phyloP scores from a whole-genome alignment of 2,113 vertebrate genomes.

The Alligator mississippiensis region DNA sequence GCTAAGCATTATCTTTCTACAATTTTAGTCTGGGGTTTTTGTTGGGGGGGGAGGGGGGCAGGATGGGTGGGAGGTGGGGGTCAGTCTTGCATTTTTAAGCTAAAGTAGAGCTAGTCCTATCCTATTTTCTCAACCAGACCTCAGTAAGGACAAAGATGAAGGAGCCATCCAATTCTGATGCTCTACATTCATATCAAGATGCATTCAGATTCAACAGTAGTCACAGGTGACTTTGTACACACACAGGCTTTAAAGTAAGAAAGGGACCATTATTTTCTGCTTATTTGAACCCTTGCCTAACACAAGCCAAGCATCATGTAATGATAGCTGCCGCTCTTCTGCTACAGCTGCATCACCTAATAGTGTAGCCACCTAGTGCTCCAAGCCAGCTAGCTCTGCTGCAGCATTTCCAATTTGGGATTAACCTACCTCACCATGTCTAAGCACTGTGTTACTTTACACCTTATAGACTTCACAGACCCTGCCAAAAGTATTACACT shows the following conservation, averaged over 20 bases:
- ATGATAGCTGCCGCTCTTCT: not conserved
- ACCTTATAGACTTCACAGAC: no score
- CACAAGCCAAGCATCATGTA: not conserved
- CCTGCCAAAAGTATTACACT: no score
- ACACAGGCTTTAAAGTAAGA: not conserved
- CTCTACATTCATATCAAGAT: not conserved
- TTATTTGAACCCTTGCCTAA: not conserved
- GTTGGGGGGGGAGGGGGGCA: not conserved
- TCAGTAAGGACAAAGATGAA: not conserved
- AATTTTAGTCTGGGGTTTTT: not conserved
- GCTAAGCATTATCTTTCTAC: not conserved
- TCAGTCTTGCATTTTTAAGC: no score
- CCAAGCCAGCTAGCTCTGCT: no score
- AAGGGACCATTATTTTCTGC: not conserved
- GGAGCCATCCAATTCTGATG: not conserved
- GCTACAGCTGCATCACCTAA: no score
- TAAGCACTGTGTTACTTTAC: no score
- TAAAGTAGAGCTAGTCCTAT: no score
- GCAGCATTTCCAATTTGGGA: no score
- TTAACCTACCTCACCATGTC: no score
- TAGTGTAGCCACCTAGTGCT: no score
- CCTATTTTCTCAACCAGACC: not conserved
- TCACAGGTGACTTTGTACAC: not conserved
- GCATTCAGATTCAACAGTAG: fast-evolving
- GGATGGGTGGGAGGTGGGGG: no score